A percentile compares a stretch with the other conserved stretches of the same genome.
Evolutionary conservation across 2,113 vertebrate species (phyloP).

Genomic region (Nannospalax galili): DNA sequence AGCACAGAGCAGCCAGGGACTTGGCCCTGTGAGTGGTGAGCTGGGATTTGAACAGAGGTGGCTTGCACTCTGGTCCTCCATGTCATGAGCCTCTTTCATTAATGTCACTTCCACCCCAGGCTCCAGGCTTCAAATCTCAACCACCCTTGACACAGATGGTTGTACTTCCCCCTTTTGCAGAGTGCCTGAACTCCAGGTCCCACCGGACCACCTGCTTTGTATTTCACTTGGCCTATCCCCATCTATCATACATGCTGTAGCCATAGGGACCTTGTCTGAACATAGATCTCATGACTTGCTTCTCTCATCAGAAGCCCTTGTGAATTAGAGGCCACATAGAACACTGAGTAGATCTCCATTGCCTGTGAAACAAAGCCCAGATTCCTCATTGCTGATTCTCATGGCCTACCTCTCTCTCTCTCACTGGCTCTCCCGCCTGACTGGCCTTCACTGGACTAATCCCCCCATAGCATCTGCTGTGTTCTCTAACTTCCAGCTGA

Average conservation of each 20-base stretch:
- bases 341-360: background rate
- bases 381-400: background rate
- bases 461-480: background rate
- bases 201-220: no score
- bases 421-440: background rate
- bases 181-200: background rate
- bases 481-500: accelerated
- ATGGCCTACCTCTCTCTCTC: background rate
- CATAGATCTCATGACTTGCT: background rate
- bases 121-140: background rate
- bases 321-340: background rate
- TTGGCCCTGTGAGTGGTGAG: accelerated
- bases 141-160: background rate
- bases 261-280: background rate
- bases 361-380: background rate
- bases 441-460: background rate
- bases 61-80: background rate
- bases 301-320: background rate
- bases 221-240: background rate
- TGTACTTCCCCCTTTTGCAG: background rate
- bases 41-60: background rate
- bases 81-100: background rate
- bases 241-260: accelerated
- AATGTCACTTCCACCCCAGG: background rate
- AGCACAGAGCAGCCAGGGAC: background rate